These are phyloP conservation scores for Marisa cornuarietis DNA, from an alignment of 1,140 invertebrate genomes.

Conservation along the genomic window DNA sequence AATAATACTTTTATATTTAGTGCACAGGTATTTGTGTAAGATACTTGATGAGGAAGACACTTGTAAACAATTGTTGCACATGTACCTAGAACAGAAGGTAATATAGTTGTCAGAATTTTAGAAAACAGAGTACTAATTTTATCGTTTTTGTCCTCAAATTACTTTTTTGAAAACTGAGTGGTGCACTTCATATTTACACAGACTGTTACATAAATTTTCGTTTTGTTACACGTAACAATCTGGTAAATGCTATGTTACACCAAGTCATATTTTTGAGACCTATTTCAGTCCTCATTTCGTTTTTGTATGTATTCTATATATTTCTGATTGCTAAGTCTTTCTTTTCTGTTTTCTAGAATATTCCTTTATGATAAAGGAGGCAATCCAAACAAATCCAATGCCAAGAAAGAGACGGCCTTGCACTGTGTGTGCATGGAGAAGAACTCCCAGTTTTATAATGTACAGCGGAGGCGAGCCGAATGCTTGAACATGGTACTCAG, in stretches of 20 bases:
- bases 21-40: too few relatives aligned
- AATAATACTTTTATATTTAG: too few relatives aligned
- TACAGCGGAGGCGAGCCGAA: constrained; percentile 71
- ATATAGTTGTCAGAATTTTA: too few relatives aligned
- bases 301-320: not conserved
- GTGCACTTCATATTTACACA: too few relatives aligned
- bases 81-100: too few relatives aligned
- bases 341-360: constrained; percentile 67
- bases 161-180: too few relatives aligned
- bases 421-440: constrained; percentile 74
- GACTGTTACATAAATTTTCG: too few relatives aligned
- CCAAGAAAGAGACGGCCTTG: constrained; percentile 73
- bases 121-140: too few relatives aligned
- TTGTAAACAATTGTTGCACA: too few relatives aligned
- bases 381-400: constrained; percentile 78
- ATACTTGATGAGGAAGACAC: too few relatives aligned
- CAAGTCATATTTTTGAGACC: not conserved
- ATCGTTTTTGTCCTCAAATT: too few relatives aligned
- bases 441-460: constrained; percentile 62
- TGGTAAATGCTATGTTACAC: not conserved
- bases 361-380: constrained; percentile 75
- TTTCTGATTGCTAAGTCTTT: not conserved
- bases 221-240: too few relatives aligned
- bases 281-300: not conserved
- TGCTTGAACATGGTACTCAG: constrained; percentile 74